Percentiles rank a stretch among this genome's conserved stretches.
phyloP scores from a whole-genome alignment of 2,113 vertebrate genomes.

The Polyodon spathula region DNA sequence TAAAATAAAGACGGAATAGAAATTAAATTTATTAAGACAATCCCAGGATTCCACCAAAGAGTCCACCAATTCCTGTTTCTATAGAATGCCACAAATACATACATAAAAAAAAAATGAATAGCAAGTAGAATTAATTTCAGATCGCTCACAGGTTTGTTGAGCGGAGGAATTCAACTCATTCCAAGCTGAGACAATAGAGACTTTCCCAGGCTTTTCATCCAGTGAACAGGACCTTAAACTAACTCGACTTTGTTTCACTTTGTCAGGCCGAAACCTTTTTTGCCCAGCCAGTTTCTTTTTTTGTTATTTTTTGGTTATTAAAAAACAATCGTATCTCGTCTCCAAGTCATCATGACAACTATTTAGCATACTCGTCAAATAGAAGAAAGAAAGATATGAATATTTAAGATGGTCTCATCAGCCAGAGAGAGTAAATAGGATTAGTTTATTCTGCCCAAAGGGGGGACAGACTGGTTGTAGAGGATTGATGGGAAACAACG shows the following conservation, averaged over 20 bases:
- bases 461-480: constrained; percentile 40
- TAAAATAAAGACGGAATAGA: no score
- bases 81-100: no score
- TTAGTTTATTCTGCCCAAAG: constrained; percentile 54
- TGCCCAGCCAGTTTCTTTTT: constrained; percentile 21
- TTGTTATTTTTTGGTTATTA: constrained; percentile 44
- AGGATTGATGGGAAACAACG: constrained; percentile 45
- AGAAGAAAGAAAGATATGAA: constrained; percentile 17
- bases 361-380: constrained; percentile 56
- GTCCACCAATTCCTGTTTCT: no score
- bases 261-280: constrained; percentile 19
- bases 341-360: constrained; percentile 56
- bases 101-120: constrained; percentile 46
- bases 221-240: constrained; percentile 39
- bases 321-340: constrained; percentile 49
- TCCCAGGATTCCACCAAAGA: no score
- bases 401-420: no score
- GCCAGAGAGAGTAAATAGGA: constrained; percentile 56
- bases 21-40: no score
- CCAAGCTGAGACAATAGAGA: constrained; percentile 50
- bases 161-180: constrained; percentile 43
- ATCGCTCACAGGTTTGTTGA: constrained; percentile 47
- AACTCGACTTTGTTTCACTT: constrained; percentile 17
- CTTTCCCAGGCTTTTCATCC: constrained; percentile 29
- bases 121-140: constrained; percentile 47